phyloP scores from a whole-genome alignment of 2,888 invertebrate species.

The Dynastes maya region DNA sequence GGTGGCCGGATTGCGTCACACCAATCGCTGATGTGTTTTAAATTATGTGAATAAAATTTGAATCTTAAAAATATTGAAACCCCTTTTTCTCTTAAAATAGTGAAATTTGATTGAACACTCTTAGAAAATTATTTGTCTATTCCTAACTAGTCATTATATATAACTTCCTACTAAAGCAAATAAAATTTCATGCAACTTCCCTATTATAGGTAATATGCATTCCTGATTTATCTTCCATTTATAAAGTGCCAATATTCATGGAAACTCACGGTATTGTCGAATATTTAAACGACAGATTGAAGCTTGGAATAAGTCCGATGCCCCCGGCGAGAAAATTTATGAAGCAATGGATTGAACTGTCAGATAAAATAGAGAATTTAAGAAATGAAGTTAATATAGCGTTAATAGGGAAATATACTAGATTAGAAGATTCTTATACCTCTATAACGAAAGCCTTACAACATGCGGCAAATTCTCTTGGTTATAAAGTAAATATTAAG shows the following conservation, averaged over 20 bases:
- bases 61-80: too few species aligned
- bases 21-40: too few species aligned
- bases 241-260: conserved; percentile 95
- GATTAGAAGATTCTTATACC: conserved; percentile 95
- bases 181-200: too few species aligned
- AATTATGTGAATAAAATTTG: too few species aligned
- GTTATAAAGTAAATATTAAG: conserved; percentile 88
- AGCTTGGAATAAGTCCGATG: conserved; percentile 79
- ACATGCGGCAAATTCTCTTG: conserved; percentile 91
- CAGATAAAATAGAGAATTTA: conserved; percentile 87
- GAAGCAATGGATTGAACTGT: conserved; percentile 92
- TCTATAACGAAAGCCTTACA: conserved; percentile 96
- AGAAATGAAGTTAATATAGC: conserved; percentile 86
- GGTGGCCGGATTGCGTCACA: too few species aligned
- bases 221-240: conserved; percentile 95
- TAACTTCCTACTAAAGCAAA: too few species aligned
- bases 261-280: conserved; percentile 92
- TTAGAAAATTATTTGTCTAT: too few species aligned
- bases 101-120: too few species aligned
- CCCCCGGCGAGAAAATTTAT: conserved; percentile 81
- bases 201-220: conserved; percentile 74
- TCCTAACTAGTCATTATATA: too few species aligned
- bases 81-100: too few species aligned
- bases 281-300: conserved; percentile 86
- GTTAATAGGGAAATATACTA: conserved; percentile 97